A percentile compares a stretch with the other conserved stretches of the same genome.
Conservation (phyloP, 2,888 invertebrate species). For the Hydrotaea diabolus region DNA sequence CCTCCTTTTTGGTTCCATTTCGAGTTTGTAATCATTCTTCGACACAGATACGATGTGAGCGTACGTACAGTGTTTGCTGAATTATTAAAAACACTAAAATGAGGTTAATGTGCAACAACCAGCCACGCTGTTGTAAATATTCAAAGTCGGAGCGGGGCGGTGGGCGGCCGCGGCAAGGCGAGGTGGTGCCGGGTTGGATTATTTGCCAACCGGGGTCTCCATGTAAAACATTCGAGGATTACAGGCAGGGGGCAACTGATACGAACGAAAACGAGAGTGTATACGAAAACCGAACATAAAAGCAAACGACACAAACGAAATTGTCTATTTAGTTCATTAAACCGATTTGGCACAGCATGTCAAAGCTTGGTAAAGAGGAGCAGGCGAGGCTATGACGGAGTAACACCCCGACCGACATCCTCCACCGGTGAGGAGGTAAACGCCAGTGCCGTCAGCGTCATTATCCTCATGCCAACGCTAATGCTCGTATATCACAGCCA, state of each 20-base stretch:
- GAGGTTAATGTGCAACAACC: constrained; percentile 63
- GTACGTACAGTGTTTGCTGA: constrained; percentile 23
- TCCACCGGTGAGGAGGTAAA: background rate
- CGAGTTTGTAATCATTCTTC: constrained; percentile 23
- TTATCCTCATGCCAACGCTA: background rate
- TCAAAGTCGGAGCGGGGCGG: constrained; percentile 16
- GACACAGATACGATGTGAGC: constrained; percentile 16
- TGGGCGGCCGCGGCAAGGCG: background rate
- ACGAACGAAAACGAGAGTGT: background rate
- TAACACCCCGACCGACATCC: background rate
- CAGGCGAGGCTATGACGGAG: background rate
- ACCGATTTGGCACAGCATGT: constrained; percentile 55
- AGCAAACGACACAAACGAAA: constrained; percentile 21
- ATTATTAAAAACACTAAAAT: constrained; percentile 49
- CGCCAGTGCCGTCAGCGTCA: background rate
- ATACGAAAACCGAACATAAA: background rate
- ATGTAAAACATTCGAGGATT: background rate
- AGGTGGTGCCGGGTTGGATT: constrained; percentile 6
- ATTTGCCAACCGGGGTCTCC: background rate
- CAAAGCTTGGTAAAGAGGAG: constrained; percentile 43
- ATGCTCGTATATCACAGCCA: background rate
- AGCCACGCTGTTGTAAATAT: constrained; percentile 23
- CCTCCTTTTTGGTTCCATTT: constrained; percentile 8
- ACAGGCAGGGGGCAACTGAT: background rate
- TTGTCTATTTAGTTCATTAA: constrained; percentile 59